A percentile compares a stretch with the other conserved stretches of the same genome.
These are phyloP conservation scores for Sebastiscus albofasciatus DNA, from an alignment of 2,797 vertebrate species.

Conservation along the genomic window DNA sequence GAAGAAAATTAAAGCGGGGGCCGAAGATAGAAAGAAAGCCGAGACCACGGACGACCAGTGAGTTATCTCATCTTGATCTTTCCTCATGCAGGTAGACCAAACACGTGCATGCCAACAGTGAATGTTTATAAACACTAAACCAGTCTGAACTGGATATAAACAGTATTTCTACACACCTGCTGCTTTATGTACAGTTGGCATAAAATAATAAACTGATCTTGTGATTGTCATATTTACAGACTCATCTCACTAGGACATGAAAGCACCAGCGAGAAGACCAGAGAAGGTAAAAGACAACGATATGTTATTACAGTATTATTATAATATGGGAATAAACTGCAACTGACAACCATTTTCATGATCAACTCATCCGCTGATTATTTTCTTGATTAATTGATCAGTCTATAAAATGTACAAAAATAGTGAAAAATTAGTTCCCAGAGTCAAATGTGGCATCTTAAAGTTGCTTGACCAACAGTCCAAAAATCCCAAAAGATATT, in stretches of 20 bases:
- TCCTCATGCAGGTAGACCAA: slow-evolving; percentile 17
- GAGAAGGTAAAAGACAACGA: slow-evolving; percentile 79
- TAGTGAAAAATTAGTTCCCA: not conserved
- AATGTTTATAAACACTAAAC: not conserved
- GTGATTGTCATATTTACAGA: slow-evolving; percentile 72
- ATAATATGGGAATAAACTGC: not conserved
- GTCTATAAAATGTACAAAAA: not conserved
- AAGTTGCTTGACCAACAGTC: not conserved
- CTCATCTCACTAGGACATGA: slow-evolving; percentile 90
- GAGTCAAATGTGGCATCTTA: not conserved
- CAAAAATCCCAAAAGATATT: not conserved
- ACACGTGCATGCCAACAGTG: not conserved
- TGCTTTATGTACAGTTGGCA: not conserved
- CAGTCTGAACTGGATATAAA: not conserved
- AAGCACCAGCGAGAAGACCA: slow-evolving; percentile 73
- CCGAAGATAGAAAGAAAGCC: slow-evolving; percentile 47
- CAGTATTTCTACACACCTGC: not conserved
- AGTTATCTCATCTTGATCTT: slow-evolving; percentile 26
- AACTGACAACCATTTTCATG: not conserved
- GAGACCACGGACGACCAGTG: slow-evolving; percentile 80
- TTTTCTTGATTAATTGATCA: not conserved
- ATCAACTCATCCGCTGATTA: not conserved
- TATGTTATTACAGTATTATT: not conserved
- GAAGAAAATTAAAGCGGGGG: slow-evolving; percentile 74
- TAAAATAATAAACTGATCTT: not conserved